Conservation (phyloP, 2,888 invertebrate genomes). For the Adelognathus sp. region DNA sequence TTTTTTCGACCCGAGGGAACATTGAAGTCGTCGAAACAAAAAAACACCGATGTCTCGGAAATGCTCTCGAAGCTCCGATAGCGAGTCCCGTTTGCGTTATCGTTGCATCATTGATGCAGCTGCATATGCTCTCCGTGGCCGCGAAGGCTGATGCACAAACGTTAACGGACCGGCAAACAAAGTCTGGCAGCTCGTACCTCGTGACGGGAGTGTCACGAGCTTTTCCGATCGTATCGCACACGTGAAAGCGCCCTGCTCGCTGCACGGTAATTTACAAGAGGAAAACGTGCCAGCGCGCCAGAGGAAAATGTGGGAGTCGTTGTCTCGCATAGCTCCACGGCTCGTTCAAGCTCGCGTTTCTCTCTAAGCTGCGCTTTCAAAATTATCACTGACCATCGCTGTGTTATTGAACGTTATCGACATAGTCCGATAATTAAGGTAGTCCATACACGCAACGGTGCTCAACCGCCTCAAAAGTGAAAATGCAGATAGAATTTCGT, state of each 20-base stretch:
- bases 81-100: background rate
- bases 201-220: constrained; percentile 14
- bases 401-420: too few relatives aligned
- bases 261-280: constrained; percentile 25
- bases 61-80: background rate
- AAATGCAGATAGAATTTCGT: too few relatives aligned
- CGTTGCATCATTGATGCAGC: background rate
- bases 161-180: background rate
- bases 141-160: background rate
- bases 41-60: background rate
- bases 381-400: too few relatives aligned
- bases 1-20: background rate
- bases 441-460: too few relatives aligned
- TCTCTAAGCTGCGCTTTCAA: too few relatives aligned
- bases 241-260: constrained; percentile 14
- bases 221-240: constrained; percentile 13
- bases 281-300: background rate
- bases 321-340: too few relatives aligned
- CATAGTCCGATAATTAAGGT: too few relatives aligned
- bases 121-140: background rate
- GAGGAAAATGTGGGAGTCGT: background rate
- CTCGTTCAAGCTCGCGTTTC: too few relatives aligned
- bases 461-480: too few relatives aligned
- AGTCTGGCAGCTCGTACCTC: constrained; percentile 5
- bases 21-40: background rate